Evolutionary conservation across 2,113 vertebrate genomes (phyloP).

Genomic region (Hyaena hyaena): DNA sequence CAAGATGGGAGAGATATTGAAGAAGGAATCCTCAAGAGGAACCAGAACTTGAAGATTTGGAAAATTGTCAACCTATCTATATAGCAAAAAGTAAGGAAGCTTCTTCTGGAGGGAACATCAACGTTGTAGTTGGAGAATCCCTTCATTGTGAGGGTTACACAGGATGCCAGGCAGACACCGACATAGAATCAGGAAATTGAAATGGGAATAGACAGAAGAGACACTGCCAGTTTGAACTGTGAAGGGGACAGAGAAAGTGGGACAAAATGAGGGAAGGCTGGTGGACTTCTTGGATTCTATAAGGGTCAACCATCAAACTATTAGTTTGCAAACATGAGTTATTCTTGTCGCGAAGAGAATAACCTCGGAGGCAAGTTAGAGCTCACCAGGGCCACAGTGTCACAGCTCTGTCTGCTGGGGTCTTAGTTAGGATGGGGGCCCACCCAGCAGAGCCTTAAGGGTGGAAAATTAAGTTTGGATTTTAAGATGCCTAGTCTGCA

Average conservation of each 20-base stretch:
- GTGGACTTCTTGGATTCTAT: not conserved
- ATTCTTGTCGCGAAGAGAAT: not conserved
- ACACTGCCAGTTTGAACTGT: not conserved
- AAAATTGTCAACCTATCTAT: not conserved
- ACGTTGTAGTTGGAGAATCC: not conserved
- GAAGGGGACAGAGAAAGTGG: not conserved
- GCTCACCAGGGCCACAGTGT: not conserved
- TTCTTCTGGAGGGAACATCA: not conserved
- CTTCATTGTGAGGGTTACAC: not conserved
- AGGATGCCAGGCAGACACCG: not conserved
- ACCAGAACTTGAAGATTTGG: not conserved
- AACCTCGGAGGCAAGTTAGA: not conserved
- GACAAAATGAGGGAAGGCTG: not conserved
- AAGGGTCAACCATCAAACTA: not conserved
- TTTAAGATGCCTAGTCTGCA: not conserved
- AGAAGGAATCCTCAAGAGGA: not conserved
- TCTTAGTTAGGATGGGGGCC: not conserved
- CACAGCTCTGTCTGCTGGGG: not conserved
- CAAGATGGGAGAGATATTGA: not conserved
- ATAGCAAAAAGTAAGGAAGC: not conserved
- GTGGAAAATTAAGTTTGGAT: not conserved
- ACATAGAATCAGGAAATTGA: not conserved
- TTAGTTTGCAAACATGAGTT: not conserved
- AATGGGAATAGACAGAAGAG: not conserved
- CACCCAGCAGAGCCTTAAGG: not conserved